Conservation (phyloP, 2,797 vertebrate species). For the Taeniopygia guttata region DNA sequence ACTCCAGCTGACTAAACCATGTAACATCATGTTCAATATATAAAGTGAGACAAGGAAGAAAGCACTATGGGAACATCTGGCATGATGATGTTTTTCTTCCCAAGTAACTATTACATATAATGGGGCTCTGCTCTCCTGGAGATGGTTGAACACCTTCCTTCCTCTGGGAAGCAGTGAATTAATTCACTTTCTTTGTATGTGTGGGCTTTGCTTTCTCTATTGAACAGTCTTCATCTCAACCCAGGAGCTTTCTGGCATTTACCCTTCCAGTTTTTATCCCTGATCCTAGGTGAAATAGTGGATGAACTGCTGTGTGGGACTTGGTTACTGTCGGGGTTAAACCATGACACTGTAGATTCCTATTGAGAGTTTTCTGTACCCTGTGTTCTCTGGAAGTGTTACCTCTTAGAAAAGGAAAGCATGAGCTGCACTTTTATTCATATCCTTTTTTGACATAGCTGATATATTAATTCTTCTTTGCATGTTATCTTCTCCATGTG, state of each 20-base stretch:
- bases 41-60: background rate
- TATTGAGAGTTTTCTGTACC: background rate
- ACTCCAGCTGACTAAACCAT: background rate
- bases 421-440: background rate
- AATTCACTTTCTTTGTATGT: background rate
- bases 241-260: background rate
- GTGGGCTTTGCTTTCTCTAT: background rate
- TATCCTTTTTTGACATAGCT: background rate
- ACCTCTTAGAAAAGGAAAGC: background rate
- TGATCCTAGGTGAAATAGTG: background rate
- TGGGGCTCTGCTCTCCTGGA: background rate
- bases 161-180: background rate
- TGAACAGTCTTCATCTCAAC: background rate
- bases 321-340: background rate
- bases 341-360: background rate
- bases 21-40: no score
- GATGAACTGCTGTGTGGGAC: rapidly evolving
- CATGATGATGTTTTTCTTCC: background rate
- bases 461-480: background rate
- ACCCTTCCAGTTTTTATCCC: background rate
- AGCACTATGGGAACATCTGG: background rate
- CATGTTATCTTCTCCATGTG: background rate
- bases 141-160: background rate
- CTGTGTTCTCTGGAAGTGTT: background rate
- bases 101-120: no score